Conservation (phyloP, 2,113 vertebrate species). For the Sylvilagus bachmani region DNA sequence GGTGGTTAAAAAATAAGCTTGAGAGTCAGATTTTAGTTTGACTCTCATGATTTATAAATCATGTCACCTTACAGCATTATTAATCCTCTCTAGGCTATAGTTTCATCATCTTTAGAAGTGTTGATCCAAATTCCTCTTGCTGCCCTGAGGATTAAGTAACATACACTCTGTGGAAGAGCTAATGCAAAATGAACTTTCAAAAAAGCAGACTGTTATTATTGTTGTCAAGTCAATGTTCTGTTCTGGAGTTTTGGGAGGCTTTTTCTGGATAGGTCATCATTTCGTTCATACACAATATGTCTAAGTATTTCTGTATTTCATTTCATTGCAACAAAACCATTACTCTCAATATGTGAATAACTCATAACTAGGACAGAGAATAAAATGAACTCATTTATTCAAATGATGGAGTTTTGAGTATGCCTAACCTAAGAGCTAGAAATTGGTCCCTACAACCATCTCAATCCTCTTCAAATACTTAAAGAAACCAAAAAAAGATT, state of each 20-base stretch:
- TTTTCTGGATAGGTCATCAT: not conserved
- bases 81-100: not conserved
- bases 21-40: not conserved
- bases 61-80: not conserved
- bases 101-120: conserved; percentile 38
- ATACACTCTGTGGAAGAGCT: not conserved
- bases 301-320: conserved; percentile 30
- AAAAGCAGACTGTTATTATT: not conserved
- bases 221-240: not conserved
- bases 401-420: not conserved
- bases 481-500: conserved; percentile 15
- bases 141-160: conserved; percentile 40
- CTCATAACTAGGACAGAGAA: conserved; percentile 24
- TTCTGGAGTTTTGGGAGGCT: conserved; percentile 19
- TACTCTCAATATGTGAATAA: not conserved
- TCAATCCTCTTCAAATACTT: not conserved
- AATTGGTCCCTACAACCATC: not conserved
- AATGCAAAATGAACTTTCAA: not conserved
- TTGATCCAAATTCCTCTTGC: not conserved
- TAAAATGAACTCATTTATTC: conserved; percentile 44
- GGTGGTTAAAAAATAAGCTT: not conserved
- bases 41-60: conserved; percentile 20
- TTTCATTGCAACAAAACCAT: not conserved
- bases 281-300: not conserved
- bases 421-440: not conserved